Percentiles rank a stretch among this genome's conserved stretches.
Evolutionary conservation across 2,888 invertebrate species (phyloP).

Genomic region (Nysson spinosus): DNA sequence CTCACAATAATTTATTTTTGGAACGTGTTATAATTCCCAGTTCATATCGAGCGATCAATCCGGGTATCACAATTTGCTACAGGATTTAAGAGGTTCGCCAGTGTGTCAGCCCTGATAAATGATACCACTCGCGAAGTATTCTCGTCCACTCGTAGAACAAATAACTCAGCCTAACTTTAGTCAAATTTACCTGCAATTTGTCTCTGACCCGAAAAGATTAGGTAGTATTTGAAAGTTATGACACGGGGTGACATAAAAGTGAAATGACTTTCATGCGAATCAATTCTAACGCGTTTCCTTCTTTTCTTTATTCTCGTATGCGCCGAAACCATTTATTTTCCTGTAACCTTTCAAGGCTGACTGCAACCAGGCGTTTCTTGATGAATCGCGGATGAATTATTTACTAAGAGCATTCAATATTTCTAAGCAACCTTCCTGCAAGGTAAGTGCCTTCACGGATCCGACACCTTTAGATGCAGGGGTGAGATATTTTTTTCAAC

Average conservation of each 20-base stretch:
- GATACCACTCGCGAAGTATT: too few relatives aligned
- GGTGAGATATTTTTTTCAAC: neutral
- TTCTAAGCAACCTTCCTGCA: neutral
- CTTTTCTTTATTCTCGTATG: neutral
- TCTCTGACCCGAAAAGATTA: neutral
- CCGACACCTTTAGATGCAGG: too few relatives aligned
- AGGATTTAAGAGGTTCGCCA: too few relatives aligned
- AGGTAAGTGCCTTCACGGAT: neutral
- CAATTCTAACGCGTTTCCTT: neutral
- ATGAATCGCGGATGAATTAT: constrained; percentile 42
- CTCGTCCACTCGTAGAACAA: too few relatives aligned
- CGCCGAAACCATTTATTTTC: constrained; percentile 20
- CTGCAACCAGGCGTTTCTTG: constrained; percentile 24
- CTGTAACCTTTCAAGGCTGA: constrained; percentile 10
- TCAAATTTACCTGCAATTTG: neutral
- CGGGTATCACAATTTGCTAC: too few relatives aligned
- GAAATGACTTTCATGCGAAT: neutral
- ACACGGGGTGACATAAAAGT: too few relatives aligned
- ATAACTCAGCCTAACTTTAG: neutral
- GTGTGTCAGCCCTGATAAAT: too few relatives aligned
- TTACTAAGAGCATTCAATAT: constrained; percentile 20
- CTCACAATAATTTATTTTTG: too few relatives aligned
- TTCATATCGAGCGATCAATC: too few relatives aligned
- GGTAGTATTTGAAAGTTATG: neutral
- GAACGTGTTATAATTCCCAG: too few relatives aligned